Evolutionary conservation across 2,797 vertebrate genomes (phyloP).

Genomic region (Poecile montanus): DNA sequence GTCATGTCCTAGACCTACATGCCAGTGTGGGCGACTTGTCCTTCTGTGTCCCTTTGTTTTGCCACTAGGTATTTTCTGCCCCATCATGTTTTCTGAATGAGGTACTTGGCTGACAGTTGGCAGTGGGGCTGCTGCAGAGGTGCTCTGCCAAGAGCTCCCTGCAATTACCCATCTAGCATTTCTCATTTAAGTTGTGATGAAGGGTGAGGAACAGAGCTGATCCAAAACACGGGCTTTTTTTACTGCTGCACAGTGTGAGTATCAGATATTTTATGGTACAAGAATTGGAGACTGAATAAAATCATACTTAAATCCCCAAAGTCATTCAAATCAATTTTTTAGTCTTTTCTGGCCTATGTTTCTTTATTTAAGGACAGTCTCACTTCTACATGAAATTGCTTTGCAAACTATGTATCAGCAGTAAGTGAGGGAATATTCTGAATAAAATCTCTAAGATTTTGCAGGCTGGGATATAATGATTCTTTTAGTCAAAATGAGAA

Average conservation of each 20-base stretch:
- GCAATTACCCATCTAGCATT: not conserved
- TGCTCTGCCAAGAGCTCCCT: not conserved
- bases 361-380: not conserved
- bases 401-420: not conserved
- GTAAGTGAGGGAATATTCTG: not conserved
- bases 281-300: not conserved
- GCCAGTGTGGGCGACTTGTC: fast-evolving
- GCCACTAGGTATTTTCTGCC: not conserved
- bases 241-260: not conserved
- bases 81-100: not conserved
- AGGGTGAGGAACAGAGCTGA: not conserved
- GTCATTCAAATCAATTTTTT: not conserved
- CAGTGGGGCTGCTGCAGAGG: not conserved
- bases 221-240: not conserved
- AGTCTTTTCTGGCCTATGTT: not conserved
- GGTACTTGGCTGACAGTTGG: not conserved
- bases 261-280: not conserved
- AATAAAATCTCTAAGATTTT: slow-evolving; percentile 11
- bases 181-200: not conserved
- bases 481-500: slow-evolving; percentile 1
- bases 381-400: not conserved
- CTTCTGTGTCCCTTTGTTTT: not conserved
- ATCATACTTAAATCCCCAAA: not conserved
- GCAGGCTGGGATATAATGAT: not conserved
- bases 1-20: not conserved